Evolutionary conservation across 2,888 invertebrate genomes (phyloP).

Genomic region (Microdon myrmicae): DNA sequence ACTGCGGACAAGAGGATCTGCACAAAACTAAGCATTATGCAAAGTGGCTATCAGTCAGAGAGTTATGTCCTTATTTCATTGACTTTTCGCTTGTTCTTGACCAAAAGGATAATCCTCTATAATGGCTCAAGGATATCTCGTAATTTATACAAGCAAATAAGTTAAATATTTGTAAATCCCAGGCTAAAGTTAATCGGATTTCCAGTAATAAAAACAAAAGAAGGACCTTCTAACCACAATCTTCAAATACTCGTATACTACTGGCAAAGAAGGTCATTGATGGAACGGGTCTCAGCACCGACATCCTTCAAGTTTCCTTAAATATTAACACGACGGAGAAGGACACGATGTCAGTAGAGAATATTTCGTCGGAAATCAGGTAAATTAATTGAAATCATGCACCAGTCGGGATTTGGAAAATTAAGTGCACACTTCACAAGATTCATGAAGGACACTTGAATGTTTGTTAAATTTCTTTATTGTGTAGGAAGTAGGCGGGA

Average conservation of each 20-base stretch:
- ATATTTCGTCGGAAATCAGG: slow-evolving; percentile 8
- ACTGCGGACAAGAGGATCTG: slow-evolving; percentile 23
- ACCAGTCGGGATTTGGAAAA: slow-evolving; percentile 23
- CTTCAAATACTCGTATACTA: slow-evolving; percentile 12
- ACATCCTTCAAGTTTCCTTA: slow-evolving; percentile 9
- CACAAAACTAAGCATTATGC: slow-evolving; percentile 11
- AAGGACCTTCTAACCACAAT: slow-evolving; percentile 17
- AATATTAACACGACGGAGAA: slow-evolving; percentile 29
- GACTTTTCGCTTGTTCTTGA: slow-evolving; percentile 16
- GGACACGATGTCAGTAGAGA: slow-evolving; percentile 20
- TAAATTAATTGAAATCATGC: slow-evolving; percentile 41
- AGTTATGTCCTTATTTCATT: slow-evolving; percentile 16
- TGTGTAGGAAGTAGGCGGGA: slow-evolving; percentile 1
- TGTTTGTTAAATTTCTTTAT: slow-evolving; percentile 32
- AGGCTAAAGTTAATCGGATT: slow-evolving; percentile 34
- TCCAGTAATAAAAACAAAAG: slow-evolving; percentile 16
- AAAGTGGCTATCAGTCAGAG: slow-evolving; percentile 8
- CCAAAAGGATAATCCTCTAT: slow-evolving; percentile 26
- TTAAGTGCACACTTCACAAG: slow-evolving; percentile 16
- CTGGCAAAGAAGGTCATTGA: background rate
- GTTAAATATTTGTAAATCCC: slow-evolving; percentile 33
- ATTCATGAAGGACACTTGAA: slow-evolving; percentile 17
- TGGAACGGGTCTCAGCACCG: too few species aligned
- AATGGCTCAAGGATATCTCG: slow-evolving; percentile 31
- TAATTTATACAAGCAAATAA: slow-evolving; percentile 40